Percentiles rank a stretch among this genome's conserved stretches.
Conservation (phyloP, 2,797 vertebrate species). For the Poecilia picta region DNA sequence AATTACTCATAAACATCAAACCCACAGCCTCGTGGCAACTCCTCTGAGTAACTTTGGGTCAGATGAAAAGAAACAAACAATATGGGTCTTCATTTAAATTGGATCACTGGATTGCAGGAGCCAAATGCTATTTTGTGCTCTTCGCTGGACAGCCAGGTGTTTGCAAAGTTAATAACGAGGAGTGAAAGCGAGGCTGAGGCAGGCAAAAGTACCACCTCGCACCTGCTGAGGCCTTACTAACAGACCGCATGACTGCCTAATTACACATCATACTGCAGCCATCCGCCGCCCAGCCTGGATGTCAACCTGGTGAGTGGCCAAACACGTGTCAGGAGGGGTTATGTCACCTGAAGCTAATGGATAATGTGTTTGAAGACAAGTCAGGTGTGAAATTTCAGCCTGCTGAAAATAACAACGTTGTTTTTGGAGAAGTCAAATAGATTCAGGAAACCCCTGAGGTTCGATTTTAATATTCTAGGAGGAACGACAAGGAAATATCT, state of each 20-base stretch:
- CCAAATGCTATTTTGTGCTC: conserved; percentile 22
- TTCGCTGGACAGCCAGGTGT: conserved; percentile 56
- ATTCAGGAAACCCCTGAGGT: conserved; percentile 8
- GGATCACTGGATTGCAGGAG: conserved; percentile 3
- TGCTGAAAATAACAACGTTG: conserved; percentile 40
- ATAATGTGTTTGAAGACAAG: conserved; percentile 31
- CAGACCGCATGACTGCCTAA: conserved; percentile 43
- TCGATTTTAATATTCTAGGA: neutral
- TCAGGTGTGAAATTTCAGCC: conserved; percentile 27
- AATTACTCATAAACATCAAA: conserved; percentile 36
- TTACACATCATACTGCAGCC: conserved; percentile 44
- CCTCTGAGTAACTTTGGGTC: conserved; percentile 5
- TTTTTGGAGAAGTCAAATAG: conserved; percentile 6
- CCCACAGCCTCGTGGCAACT: conserved; percentile 22
- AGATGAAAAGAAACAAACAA: conserved; percentile 3
- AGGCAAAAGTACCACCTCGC: conserved; percentile 54
- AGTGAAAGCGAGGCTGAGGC: conserved; percentile 56
- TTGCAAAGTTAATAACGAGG: conserved; percentile 59
- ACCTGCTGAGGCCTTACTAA: conserved; percentile 61
- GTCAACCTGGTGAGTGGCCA: conserved; percentile 44
- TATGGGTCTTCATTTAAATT: neutral
- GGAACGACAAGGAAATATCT: neutral
- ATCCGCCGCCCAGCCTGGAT: conserved; percentile 27
- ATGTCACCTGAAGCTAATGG: conserved; percentile 41
- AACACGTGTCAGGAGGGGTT: conserved; percentile 54